Percentiles rank a stretch among this genome's conserved stretches.
Evolutionary conservation across 2,888 invertebrate species (phyloP).

Genomic region (Marasmarcha lunaedactyla): DNA sequence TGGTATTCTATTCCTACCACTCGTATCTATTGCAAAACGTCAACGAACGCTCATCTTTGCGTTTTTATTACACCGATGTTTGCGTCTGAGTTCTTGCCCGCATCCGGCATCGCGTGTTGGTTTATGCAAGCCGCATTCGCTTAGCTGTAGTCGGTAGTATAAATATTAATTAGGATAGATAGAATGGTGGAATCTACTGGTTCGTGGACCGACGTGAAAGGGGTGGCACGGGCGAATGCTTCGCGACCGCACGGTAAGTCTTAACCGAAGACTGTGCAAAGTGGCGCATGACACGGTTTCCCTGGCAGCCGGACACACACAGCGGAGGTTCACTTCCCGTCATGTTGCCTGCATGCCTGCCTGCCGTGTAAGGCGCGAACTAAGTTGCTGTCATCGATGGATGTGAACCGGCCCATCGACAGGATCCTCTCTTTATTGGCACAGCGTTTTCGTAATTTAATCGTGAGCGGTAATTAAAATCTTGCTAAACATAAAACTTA

Average conservation of each 20-base stretch:
- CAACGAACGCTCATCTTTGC: slow-evolving; percentile 28
- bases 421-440: no score
- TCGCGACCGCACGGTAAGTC: slow-evolving; percentile 12
- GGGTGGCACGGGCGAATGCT: slow-evolving; percentile 62
- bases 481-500: no score
- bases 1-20: not conserved
- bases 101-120: slow-evolving; percentile 31
- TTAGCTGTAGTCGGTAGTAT: slow-evolving; percentile 25
- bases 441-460: no score
- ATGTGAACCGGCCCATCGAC: no score
- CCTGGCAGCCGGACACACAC: slow-evolving; percentile 42
- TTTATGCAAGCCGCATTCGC: slow-evolving; percentile 23
- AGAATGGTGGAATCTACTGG: slow-evolving; percentile 27
- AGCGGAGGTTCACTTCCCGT: slow-evolving; percentile 42
- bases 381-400: no score
- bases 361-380: not conserved
- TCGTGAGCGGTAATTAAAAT: no score
- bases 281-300: slow-evolving; percentile 57
- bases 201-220: slow-evolving; percentile 68
- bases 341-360: slow-evolving; percentile 15
- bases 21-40: slow-evolving; percentile 16
- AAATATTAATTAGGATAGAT: slow-evolving; percentile 42
- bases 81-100: slow-evolving; percentile 16
- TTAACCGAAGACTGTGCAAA: slow-evolving; percentile 30
- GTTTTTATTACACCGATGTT: slow-evolving; percentile 9